Base-by-base conservation (phyloP, 1,140 invertebrate genomes). In the Ptiloglossa arizonensis region DNA sequence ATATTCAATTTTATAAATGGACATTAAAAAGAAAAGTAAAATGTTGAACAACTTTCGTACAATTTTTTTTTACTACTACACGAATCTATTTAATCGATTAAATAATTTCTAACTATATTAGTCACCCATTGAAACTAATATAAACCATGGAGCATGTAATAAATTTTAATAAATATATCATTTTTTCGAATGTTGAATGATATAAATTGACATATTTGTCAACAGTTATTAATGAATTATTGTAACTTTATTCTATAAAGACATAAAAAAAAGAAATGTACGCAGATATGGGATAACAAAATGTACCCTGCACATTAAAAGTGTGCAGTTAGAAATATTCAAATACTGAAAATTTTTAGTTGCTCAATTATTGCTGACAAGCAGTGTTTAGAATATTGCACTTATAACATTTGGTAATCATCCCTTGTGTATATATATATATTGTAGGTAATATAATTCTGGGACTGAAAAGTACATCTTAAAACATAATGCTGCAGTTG, bases 391-490 rank as follows among this genome's bases (percentile, higher is more conserved):
- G 52, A 59, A 29, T 79, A 52, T 81, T 64, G 46, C 29, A 54
- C 35, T 68, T 52, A 44, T 17, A 70, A 67, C 22, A 32, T 74
- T 63, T 64, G 46, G 5, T 79, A 66, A 82, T 50, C 41, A 78
- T 70, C 46, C 52, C 50, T 48, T 83, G 69, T 83, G 82, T 57
- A 79, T 83, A 83, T 69, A 56, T 44, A 75, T 54, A 75, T 72
- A 81, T 32, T 56, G 59, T 80, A 85, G 81, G 60, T 54, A 64
- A 76, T 57, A 70, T 50, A 50, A 81, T 81, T 69, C 56, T 69
- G 64, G 73, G 71, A 85, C 82, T 84, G 83, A 85, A 38, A 60
- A 83, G 32, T 0, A 46, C 35, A 57, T 83, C 35, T 46, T 80
- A 67, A 73, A 62, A 63, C 15, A 48, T 67, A 66, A 80, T n/a